Evolutionary conservation across 2,888 invertebrate species (phyloP), one percentile per base, ranked within the genome.

Genomic region (Cylloceria caligata): DNA sequence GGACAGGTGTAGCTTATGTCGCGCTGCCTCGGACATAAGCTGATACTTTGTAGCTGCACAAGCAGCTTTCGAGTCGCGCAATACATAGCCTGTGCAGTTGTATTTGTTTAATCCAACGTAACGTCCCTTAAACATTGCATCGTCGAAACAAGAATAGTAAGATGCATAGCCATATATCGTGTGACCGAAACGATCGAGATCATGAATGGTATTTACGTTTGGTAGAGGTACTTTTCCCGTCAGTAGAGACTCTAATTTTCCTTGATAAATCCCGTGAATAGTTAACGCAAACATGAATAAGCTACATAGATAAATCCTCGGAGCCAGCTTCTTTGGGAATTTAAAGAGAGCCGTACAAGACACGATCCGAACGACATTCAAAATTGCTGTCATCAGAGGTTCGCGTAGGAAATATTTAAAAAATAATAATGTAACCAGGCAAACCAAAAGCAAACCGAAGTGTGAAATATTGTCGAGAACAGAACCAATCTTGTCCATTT

Each of bases 231-330:
- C 47, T 13, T 11, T 9, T n/a, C 9, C 19, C 1, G 67, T 67
- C 21, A 67, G 1, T 19, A 67, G 19, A 9, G 47, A 16, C 16
- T 47, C 47, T 13, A 67, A 19, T n/a, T 19, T 47, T 13, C 47
- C 67, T 11, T 47, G 45, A 67, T 67, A 67, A 16, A 67, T 47
- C 1, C 67, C 67, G 11, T 67, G 67, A 19, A 67, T 67, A 19
- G 47, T 67, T 19, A 67, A n/a, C 19, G 45, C 49, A 9, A 67
- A 49, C 4, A 49, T 0, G 16, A 49, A 67, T 16, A 67, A 34
- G n/a, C 47, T 27, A 2, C 9, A 16, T 2, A 67, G 34, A 47
- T 67, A 67, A 11, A 67, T 34, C 11, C 67, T 67, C 19, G 19
- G 2, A 1, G 67, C 67, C 6, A 16, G 13, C 4, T 30, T 19